Evolutionary conservation across 2,888 invertebrate genomes (phyloP).

Genomic region (Perizoma affinitatum): DNA sequence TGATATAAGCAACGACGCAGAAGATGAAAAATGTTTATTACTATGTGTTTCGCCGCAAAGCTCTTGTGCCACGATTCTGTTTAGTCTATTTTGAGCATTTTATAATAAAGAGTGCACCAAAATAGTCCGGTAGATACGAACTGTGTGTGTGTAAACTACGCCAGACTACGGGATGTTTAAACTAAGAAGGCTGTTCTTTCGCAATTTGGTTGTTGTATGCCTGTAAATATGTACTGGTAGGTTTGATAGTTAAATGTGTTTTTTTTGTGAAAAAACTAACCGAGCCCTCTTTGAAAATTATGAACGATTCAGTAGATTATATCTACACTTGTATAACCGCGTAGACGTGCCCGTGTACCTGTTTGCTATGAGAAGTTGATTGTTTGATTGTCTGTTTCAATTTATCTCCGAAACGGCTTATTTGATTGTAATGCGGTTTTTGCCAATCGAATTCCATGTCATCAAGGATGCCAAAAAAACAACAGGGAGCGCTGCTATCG

Average conservation of each 20-base stretch:
- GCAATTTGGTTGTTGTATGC: no score
- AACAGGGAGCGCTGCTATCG: no score
- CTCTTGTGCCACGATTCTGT: neutral
- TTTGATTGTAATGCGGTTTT: no score
- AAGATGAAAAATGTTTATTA: neutral
- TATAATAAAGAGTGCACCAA: conserved; percentile 3
- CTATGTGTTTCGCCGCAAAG: neutral
- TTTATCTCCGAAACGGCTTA: no score
- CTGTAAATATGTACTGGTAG: no score
- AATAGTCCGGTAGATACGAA: conserved; percentile 14
- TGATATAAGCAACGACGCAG: no score
- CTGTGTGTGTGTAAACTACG: conserved; percentile 17
- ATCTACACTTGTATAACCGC: neutral
- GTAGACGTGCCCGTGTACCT: neutral
- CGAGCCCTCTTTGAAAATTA: no score
- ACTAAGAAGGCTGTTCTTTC: neutral
- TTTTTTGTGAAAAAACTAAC: no score
- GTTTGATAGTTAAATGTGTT: no score
- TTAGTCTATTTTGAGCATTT: conserved; percentile 11
- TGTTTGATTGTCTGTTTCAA: no score
- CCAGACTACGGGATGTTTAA: neutral
- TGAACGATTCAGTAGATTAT: neutral
- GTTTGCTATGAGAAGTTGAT: neutral
- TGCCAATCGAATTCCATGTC: no score
- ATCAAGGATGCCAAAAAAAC: no score